Base-by-base conservation (phyloP, 2,888 invertebrate species). In the Ypsolopha scabrella region DNA sequence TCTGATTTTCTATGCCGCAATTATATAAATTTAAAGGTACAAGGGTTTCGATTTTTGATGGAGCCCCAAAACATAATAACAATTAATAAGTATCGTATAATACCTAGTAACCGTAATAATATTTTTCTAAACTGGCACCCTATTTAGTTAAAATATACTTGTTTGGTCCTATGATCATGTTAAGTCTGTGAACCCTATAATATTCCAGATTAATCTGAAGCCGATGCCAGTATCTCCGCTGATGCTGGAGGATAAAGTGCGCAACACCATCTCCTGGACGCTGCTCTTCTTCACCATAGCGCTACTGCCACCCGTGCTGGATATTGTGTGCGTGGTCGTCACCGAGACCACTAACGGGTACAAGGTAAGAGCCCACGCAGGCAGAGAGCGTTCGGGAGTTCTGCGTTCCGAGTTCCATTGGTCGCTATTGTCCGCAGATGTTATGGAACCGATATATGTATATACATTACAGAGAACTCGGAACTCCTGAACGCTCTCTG, bases 211-310 rank as follows among this genome's bases (percentile, higher is more conserved):
- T 6, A 65, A 57, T 8, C 59, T 82, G 1, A 66, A 69, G 1
- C 58, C 81, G 1, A 83, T 83, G 80, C 83, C 83, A 1, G 70
- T 79, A 2, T 80, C 83, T 0, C 81, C 83, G 0, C 59, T 85
- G 52, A 83, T 83, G 83, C 63, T 70, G 46, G 68, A 76, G 52
- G 46, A 50, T 1, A 57, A 53, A 1, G 83, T 83, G 4, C 59
- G 62, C 1, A 59, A 60, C 14, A 62, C 69, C 0, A 62, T 79
- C 41, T 71, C 77, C 0, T 63, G 65, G 13, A 77, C 83, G n/a
- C 65, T 83, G 39, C 57, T 81, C 43, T 79, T 73, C 53, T 75
- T 68, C 62, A 80, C 80, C 0, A 46, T 80, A 14, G 80, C 81
- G 0, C 61, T 85, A 8, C 61, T 85, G 7, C 77, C 78, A 0